Evolutionary conservation across 2,797 vertebrate species (phyloP), one percentile per base, ranked within the genome.

Genomic region (Chelidonichthys spinosus): DNA sequence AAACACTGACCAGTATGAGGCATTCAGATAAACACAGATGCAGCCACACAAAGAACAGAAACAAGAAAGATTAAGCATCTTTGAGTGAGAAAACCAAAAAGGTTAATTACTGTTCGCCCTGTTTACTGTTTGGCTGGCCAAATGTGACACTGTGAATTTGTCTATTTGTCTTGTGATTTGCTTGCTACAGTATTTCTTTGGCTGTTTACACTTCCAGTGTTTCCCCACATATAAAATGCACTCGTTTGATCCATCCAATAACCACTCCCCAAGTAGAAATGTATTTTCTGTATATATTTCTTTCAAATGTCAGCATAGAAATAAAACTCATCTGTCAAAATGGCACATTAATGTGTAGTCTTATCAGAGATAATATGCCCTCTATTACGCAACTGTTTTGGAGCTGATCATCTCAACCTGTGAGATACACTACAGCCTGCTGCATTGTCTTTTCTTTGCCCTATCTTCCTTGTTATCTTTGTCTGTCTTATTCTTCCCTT

Each of bases 141-240:
- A 47, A 77, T 72, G 74, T 74, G 78, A 76, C 11, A 49, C 62
- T 52, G 60, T 69, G 59, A 69, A 59, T 66, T 50, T 70, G 55
- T 53, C 50, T 60, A 63, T 63, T 72, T 13, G 1, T 42, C 58
- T 40, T 78, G 10, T 70, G 78, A 81, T 82, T 55, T 14, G 37
- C 59, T 76, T 69, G 59, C 53, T 50, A 49, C 52, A 55, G 44
- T 10, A 18, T 55, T 55, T 60, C 58, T 72, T 60, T 75, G 15
- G 71, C 64, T 67, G 72, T 47, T 56, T 60, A 32, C 13, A 60
- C 37, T 47, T 53, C n/a, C 18, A 53, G 13, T 54, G 25, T 40
- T 62, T 50, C 53, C 33, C 10, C 39, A 46, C 13, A 39, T 33
- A 54, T 10, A 32, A 62, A 39, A 55, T 36, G 15, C 35, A 54